Base-by-base conservation (phyloP, 2,888 invertebrate genomes). In the Polyploca ridens region DNA sequence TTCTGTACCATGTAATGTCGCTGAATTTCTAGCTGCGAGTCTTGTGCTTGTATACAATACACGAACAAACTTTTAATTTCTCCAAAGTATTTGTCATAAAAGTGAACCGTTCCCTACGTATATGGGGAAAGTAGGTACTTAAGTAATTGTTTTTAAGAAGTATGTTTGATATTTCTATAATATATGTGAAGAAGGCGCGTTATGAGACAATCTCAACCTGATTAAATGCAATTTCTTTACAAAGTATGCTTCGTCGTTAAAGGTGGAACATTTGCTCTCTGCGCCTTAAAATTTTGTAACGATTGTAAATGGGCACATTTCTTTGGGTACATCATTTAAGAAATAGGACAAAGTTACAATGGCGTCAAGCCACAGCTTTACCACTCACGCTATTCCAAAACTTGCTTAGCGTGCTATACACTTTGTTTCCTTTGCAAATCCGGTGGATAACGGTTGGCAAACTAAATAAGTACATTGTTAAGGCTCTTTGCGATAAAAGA, bases 171-270 rank as follows among this genome's bases (percentile, higher is more conserved):
- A 89, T 90, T 91, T 85, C 86, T 87, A 89, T 90, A 91, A 88
- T 87, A 86, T 78, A 87, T 82, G 83, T 78, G 80, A 83, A 81
- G 82, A 83, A 83, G 85, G 82, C 80, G 86, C 90, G 90, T 87
- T 91, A 86, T 87, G 85, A 86, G 86, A 77, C 81, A 81, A 86
- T 89, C 85, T 83, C 83, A 85, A 89, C 86, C 90, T 91, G 88
- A 91, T 90, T 89, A 89, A 92, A 92, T 92, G 91, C 92, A 91
- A 91, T 93, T 91, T 91, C 90, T 92, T 92, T 82, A 83, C 78
- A 81, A 93, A 92, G 89, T 90, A 91, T 93, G 89, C 87, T 82
- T 84, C 76, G 82, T 84, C 76, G 82, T 84, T 84, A 79, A 85
- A 80, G 77, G 77, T 78, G 78, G 74, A 92, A 92, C 86, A 92